A percentile compares a stretch with the other conserved stretches of the same genome.
Conservation (phyloP, 2,888 invertebrate species). For the Cephus pulcher region DNA sequence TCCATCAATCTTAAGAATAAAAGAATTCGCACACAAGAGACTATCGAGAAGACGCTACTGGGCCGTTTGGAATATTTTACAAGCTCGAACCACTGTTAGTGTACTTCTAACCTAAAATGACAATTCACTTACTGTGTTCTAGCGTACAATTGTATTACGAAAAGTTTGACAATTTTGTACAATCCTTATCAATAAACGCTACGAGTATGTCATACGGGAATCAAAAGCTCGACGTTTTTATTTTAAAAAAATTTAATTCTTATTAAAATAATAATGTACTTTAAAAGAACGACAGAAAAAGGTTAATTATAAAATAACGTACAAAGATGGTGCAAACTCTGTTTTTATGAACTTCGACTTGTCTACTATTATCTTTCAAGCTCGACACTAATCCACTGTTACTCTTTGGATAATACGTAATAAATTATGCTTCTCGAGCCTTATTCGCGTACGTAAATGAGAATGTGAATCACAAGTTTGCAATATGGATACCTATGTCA, state of each 20-base stretch:
- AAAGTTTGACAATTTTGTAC: neutral
- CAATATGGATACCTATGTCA: neutral
- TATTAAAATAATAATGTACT: neutral
- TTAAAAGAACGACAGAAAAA: neutral
- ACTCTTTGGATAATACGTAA: neutral
- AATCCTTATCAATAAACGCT: neutral
- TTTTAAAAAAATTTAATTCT: neutral
- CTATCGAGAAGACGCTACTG: neutral
- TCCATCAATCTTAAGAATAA: conserved; percentile 12
- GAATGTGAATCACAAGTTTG: neutral
- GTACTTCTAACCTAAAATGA: neutral
- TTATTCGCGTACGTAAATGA: neutral
- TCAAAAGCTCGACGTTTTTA: neutral
- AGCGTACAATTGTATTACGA: neutral
- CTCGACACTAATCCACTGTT: neutral
- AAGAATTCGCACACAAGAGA: neutral
- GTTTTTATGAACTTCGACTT: neutral
- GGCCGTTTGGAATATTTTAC: neutral
- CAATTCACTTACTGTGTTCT: neutral
- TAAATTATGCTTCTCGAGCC: neutral
- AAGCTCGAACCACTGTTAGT: neutral
- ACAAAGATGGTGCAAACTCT: neutral
- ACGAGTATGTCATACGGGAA: neutral
- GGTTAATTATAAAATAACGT: neutral
- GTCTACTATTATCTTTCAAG: neutral